Conservation (phyloP, 2,888 invertebrate species). For the Xanthorhoe designata region DNA sequence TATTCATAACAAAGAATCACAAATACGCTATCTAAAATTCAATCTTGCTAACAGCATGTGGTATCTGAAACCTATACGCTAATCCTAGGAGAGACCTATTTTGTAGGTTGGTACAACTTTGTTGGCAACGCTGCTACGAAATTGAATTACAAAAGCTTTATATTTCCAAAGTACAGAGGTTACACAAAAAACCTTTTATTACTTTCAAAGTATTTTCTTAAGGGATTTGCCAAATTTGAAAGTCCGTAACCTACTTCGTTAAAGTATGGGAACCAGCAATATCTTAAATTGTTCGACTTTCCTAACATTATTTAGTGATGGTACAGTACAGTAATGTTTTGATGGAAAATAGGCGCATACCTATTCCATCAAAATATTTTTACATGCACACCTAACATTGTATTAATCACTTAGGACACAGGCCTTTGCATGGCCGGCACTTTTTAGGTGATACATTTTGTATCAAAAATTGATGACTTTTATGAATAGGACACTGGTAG, state of each 20-base stretch:
- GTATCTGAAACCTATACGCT: background rate
- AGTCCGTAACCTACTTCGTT: slow-evolving; percentile 21
- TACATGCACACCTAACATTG: background rate
- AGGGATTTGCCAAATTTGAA: slow-evolving; percentile 26
- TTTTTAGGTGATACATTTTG: background rate
- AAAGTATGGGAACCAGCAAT: slow-evolving; percentile 12
- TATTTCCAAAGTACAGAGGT: slow-evolving; percentile 11
- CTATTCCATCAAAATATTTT: background rate
- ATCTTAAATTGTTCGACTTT: background rate
- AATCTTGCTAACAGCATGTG: background rate
- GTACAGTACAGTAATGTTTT: background rate
- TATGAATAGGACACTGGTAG: too few species aligned
- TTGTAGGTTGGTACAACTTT: slow-evolving; percentile 5
- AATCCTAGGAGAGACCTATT: slow-evolving; percentile 6
- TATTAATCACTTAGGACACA: background rate
- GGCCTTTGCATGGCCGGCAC: background rate
- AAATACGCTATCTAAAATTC: background rate
- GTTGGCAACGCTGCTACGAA: slow-evolving; percentile 12
- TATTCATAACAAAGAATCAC: background rate
- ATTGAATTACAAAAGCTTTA: slow-evolving; percentile 23
- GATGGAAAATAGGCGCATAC: too few species aligned
- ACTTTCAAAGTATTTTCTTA: slow-evolving; percentile 18
- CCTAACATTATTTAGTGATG: background rate
- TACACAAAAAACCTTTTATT: slow-evolving; percentile 34
- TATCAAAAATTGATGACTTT: too few species aligned